Base-by-base conservation (phyloP, 1,140 invertebrate genomes). In the Leptopilina boulardi region DNA sequence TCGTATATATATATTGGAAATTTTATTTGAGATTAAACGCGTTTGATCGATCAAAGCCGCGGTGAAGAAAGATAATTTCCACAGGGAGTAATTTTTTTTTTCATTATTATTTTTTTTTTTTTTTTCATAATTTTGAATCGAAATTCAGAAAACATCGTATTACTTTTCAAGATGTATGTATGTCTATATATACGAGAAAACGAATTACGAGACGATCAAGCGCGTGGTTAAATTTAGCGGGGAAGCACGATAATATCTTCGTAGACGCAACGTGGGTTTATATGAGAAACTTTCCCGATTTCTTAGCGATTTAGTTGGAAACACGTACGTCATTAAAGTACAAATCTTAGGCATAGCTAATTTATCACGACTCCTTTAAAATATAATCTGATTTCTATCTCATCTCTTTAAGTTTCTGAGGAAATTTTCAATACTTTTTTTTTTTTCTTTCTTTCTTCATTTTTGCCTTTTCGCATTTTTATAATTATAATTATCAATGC, bases 241-340 rank as follows among this genome's bases (percentile, higher is more conserved):
- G 23, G 23, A 30, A 66, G 23, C 34, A 38, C 59, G 59, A 66
- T 66, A 66, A 34, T 30, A 66, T 66, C 59, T 66, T 66, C 21
- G 59, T 66, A 66, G 59, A 66, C 59, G 26, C 59, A 66, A 66
- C 59, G 59, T 66, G 59, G 59, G 59, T 66, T 59, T 59, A 59
- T 26, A 26, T 38, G 34, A 59, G 59, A 66, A 66, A 66, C 59
- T 66, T 66, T 13, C 23, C 26, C 59, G 59, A 30, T 66, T 66
- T 66, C 59, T 66, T 66, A 26, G 59, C 59, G 21, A 66, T 66
- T 66, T 66, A 66, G 59, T 30, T 30, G 59, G 21, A 66, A 23
- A 23, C 26, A 66, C 59, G 59, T 66, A 66, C 59, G 59, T 66
- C 59, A 66, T 66, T 66, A 66, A 66, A 66, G 56, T 13, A 66